phyloP scores from a whole-genome alignment of 2,888 invertebrate genomes.

The Drosophila birchii region DNA sequence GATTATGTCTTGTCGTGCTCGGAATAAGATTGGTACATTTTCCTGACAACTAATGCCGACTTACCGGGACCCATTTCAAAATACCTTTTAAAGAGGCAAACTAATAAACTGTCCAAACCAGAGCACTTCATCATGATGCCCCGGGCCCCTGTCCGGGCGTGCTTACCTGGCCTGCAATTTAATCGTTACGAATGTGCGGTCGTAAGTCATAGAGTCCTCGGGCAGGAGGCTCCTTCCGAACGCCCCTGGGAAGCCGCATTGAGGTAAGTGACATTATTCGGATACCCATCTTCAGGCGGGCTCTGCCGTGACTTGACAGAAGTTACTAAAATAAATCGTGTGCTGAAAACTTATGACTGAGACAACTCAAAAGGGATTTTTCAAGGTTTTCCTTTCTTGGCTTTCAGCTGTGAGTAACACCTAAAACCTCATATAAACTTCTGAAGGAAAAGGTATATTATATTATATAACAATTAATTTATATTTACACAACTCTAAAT shows the following conservation, averaged over 20 bases:
- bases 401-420: not conserved
- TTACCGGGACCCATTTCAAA: constrained; percentile 27
- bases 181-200: constrained; percentile 68
- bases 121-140: constrained; percentile 24
- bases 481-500: not conserved
- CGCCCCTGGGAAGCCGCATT: constrained; percentile 16
- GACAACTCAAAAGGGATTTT: not conserved
- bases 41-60: constrained; percentile 19
- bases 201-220: constrained; percentile 50
- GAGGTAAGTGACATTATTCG: constrained; percentile 34
- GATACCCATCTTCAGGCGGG: constrained; percentile 9
- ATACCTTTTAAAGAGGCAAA: constrained; percentile 36
- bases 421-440: not conserved
- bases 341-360: not conserved
- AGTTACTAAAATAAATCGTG: not conserved
- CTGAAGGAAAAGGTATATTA: not conserved
- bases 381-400: not conserved
- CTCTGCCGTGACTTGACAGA: constrained; percentile 9
- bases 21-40: constrained; percentile 8
- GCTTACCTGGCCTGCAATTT: constrained; percentile 53
- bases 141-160: constrained; percentile 20
- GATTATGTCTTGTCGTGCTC: not conserved
- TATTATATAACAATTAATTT: not conserved
- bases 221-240: not conserved
- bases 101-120: constrained; percentile 50